These are phyloP conservation scores for Trichosurus vulpecula DNA, from an alignment of 2,797 vertebrate genomes.

Conservation along the genomic window DNA sequence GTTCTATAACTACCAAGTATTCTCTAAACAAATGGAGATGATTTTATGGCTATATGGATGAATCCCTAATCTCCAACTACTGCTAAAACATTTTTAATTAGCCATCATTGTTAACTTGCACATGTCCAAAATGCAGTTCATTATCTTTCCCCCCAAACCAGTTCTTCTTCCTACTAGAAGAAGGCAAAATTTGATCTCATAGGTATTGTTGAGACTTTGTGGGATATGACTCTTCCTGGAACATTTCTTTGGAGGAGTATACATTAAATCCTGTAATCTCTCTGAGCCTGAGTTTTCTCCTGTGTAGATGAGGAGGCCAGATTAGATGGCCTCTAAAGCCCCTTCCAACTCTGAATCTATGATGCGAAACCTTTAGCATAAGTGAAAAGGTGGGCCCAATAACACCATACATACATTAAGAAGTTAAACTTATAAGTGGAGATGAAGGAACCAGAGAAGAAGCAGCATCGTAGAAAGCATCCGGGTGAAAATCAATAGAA, in stretches of 20 bases:
- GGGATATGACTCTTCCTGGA: background rate
- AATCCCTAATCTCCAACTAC: background rate
- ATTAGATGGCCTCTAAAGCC: background rate
- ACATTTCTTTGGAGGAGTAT: background rate
- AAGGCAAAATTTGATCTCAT: background rate
- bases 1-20: background rate
- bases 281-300: background rate
- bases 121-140: background rate
- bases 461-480: background rate
- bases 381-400: background rate
- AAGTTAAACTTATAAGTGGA: background rate
- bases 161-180: background rate
- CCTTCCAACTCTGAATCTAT: background rate
- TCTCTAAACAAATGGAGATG: background rate
- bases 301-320: background rate
- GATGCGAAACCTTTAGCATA: background rate
- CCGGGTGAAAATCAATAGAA: background rate
- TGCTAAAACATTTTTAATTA: conserved; percentile 16
- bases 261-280: background rate
- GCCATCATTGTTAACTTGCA: conserved; percentile 9
- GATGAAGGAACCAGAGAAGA: background rate
- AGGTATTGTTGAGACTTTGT: background rate
- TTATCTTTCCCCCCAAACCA: background rate
- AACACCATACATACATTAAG: background rate
- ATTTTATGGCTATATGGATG: background rate